These are phyloP conservation scores for Caenorhabditis uteleia DNA, from an alignment of 2,888 invertebrate genomes.

Conservation along the genomic window DNA sequence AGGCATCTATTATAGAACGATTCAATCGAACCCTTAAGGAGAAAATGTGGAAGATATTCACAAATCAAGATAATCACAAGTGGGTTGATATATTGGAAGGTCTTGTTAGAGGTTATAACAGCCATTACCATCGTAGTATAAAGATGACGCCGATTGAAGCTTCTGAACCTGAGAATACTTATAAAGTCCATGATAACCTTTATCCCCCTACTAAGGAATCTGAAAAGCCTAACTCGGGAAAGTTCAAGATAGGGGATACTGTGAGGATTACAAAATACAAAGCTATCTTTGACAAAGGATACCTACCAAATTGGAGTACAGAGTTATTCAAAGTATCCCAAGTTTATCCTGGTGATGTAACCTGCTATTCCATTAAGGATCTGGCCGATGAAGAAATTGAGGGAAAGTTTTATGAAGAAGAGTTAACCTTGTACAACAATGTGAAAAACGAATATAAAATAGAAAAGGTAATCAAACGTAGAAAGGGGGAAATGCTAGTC, in stretches of 20 bases:
- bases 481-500: slow-evolving; percentile 11
- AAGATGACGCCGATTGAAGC: slow-evolving; percentile 44
- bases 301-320: slow-evolving; percentile 39
- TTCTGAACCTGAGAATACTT: slow-evolving; percentile 23
- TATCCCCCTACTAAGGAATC: slow-evolving; percentile 7
- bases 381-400: slow-evolving; percentile 38
- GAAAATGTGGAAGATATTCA: slow-evolving; percentile 47
- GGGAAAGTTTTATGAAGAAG: slow-evolving; percentile 43
- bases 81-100: slow-evolving; percentile 43
- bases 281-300: slow-evolving; percentile 42
- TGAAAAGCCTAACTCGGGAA: slow-evolving; percentile 4
- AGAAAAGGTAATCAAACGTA: slow-evolving; percentile 25
- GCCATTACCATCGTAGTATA: slow-evolving; percentile 45
- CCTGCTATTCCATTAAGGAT: slow-evolving; percentile 17
- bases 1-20: slow-evolving; percentile 45
- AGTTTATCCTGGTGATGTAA: slow-evolving; percentile 8
- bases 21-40: slow-evolving; percentile 51
- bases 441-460: slow-evolving; percentile 28
- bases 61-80: slow-evolving; percentile 45
- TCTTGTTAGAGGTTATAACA: slow-evolving; percentile 41
- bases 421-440: slow-evolving; percentile 33
- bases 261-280: slow-evolving; percentile 45
- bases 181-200: slow-evolving; percentile 16
- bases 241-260: slow-evolving; percentile 25
- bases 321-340: slow-evolving; percentile 28